A percentile compares a stretch with the other conserved stretches of the same genome.
Evolutionary conservation across 2,113 vertebrate species (phyloP).

Genomic region (Motacilla tschutschensis): DNA sequence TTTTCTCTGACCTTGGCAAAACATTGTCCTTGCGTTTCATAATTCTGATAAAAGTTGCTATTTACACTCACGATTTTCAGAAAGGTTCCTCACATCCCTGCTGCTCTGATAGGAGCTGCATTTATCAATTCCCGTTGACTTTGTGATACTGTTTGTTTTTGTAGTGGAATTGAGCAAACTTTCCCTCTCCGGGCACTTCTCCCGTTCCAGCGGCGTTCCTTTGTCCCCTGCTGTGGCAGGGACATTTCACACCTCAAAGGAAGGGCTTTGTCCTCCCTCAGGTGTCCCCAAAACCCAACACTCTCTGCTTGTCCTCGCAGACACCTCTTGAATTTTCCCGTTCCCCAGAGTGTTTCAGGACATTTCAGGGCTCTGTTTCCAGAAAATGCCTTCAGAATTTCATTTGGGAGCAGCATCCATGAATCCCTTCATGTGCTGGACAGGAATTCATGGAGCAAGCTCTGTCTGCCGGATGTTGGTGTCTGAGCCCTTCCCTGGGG

Average conservation of each 20-base stretch:
- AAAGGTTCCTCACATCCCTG: constrained; percentile 71
- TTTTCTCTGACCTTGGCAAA: constrained; percentile 73
- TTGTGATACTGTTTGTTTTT: constrained; percentile 73
- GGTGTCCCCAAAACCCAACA: constrained; percentile 64
- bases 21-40: constrained; percentile 57
- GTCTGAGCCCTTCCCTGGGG: not conserved
- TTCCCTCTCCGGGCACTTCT: constrained; percentile 45
- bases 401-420: rapidly evolving
- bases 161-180: constrained; percentile 69
- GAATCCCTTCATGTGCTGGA: rapidly evolving
- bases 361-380: not conserved
- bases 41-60: constrained; percentile 67
- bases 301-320: constrained; percentile 47
- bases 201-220: constrained; percentile 27
- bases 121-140: constrained; percentile 81
- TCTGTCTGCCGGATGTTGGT: not conserved
- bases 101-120: constrained; percentile 62
- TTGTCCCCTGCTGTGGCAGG: constrained; percentile 62
- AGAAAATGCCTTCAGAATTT: not conserved
- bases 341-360: not conserved
- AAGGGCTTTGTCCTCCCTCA: constrained; percentile 60
- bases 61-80: constrained; percentile 72
- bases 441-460: not conserved
- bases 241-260: constrained; percentile 49
- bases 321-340: constrained; percentile 7